A percentile compares a stretch with the other conserved stretches of the same genome.
phyloP scores from a whole-genome alignment of 1,140 invertebrate genomes.

The Teleopsis dalmanni region DNA sequence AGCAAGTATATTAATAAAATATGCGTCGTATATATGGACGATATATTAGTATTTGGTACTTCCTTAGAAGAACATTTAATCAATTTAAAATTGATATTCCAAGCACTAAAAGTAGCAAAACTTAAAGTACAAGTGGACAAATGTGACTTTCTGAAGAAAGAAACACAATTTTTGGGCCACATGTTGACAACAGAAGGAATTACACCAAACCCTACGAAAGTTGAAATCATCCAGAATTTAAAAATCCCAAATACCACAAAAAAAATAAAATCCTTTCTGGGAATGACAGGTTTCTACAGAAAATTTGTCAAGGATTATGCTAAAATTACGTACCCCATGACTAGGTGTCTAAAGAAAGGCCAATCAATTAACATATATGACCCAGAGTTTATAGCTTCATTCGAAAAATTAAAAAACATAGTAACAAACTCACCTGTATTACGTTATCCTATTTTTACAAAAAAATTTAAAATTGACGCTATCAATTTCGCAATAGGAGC shows the following conservation, averaged over 20 bases:
- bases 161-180: constrained; percentile 11
- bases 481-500: constrained; percentile 21
- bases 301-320: constrained; percentile 10
- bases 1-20: constrained; percentile 22
- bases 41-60: constrained; percentile 26
- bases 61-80: constrained; percentile 29
- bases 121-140: constrained; percentile 6
- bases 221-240: constrained; percentile 7
- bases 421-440: constrained; percentile 12
- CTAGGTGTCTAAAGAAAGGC: constrained; percentile 10
- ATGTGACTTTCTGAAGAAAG: constrained; percentile 10
- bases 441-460: constrained; percentile 21
- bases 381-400: neutral
- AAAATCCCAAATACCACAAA: constrained; percentile 7
- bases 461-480: constrained; percentile 20
- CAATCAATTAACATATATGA: neutral
- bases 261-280: constrained; percentile 21
- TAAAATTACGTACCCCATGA: constrained; percentile 31
- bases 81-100: no score
- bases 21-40: constrained; percentile 35
- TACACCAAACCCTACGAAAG: constrained; percentile 11
- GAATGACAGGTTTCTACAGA: no score
- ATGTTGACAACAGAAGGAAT: constrained; percentile 10
- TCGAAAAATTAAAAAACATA: no score
- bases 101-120: no score